Conservation (phyloP, 1,140 invertebrate genomes). For the Lutraria rhynchaena region DNA sequence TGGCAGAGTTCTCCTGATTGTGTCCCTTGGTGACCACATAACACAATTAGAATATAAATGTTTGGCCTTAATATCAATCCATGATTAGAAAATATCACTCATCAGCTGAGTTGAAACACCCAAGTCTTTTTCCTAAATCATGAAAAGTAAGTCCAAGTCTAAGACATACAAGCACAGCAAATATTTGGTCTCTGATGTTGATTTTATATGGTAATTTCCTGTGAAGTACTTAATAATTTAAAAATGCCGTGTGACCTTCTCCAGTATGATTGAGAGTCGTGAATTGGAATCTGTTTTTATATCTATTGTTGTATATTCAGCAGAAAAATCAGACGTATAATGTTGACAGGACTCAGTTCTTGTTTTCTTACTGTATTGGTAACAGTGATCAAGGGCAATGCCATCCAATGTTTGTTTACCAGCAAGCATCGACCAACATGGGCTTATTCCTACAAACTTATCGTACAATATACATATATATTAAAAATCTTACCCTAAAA, state of each 20-base stretch:
- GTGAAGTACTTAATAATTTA: not conserved
- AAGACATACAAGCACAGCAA: constrained; percentile 3
- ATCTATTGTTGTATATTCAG: constrained; percentile 6
- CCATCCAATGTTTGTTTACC: constrained; percentile 24
- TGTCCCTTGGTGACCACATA: constrained; percentile 49
- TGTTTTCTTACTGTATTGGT: constrained; percentile 13
- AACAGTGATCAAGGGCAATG: constrained; percentile 24
- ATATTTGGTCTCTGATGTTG: not conserved
- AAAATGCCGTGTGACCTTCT: not conserved
- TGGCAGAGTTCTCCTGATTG: constrained; percentile 33
- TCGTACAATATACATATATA: too few species aligned
- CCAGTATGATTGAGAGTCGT: constrained; percentile 33
- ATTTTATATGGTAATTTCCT: constrained; percentile 19
- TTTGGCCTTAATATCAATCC: constrained; percentile 23
- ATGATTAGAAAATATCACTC: constrained; percentile 6
- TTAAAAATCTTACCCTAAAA: too few species aligned
- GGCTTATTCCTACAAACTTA: not conserved
- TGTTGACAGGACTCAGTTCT: constrained; percentile 23
- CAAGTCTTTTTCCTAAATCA: constrained; percentile 6
- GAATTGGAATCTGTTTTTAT: constrained; percentile 18
- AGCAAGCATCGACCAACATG: constrained; percentile 22
- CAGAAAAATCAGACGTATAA: constrained; percentile 15
- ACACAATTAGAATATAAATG: constrained; percentile 13
- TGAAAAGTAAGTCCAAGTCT: constrained; percentile 14
- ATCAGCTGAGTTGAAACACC: constrained; percentile 10